phyloP scores from a whole-genome alignment of 2,113 vertebrate genomes.

The Myotis davidii region DNA sequence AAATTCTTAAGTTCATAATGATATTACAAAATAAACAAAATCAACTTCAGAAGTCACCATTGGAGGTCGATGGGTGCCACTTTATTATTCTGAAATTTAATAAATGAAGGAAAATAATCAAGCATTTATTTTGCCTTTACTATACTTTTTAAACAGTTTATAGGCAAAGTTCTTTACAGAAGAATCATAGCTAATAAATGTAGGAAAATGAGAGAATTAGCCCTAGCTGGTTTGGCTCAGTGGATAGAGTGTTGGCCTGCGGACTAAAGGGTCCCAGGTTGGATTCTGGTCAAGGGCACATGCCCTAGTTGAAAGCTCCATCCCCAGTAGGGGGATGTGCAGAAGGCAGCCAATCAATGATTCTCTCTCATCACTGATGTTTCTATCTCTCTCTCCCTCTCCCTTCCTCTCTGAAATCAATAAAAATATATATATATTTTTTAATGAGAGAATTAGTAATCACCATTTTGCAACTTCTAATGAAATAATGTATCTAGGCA shows the following conservation, averaged over 20 bases:
- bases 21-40: conserved; percentile 30
- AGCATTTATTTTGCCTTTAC: not conserved
- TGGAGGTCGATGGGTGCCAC: not conserved
- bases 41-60: not conserved
- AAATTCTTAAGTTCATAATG: not conserved
- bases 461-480: conserved; percentile 1
- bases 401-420: no score
- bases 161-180: conserved; percentile 8
- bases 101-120: not conserved
- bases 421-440: no score
- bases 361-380: no score
- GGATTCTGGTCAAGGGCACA: no score
- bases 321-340: no score
- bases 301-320: no score
- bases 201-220: not conserved
- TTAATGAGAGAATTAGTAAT: not conserved
- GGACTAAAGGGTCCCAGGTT: no score
- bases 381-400: no score
- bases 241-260: no score
- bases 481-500: not conserved
- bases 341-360: no score
- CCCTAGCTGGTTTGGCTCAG: no score
- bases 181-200: conserved; percentile 10
- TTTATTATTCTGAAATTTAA: conserved; percentile 26
- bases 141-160: conserved; percentile 24